Percentiles rank a stretch among this genome's conserved stretches.
Conservation (phyloP, 2,888 invertebrate species). For the Apodemia mormo region DNA sequence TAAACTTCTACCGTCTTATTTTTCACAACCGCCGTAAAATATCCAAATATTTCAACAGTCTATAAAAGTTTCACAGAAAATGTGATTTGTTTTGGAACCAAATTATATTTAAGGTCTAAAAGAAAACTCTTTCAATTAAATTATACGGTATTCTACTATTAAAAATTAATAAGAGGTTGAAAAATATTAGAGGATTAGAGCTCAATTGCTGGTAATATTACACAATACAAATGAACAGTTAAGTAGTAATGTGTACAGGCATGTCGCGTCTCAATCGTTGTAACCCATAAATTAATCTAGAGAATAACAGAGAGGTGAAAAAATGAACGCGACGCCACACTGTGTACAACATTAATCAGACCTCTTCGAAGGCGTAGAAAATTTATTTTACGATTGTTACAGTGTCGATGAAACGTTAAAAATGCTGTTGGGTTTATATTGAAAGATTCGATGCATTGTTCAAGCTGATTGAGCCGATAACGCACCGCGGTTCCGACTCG, state of each 20-base stretch:
- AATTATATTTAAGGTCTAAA: no score
- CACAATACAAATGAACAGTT: background rate
- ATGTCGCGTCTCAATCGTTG: constrained; percentile 46
- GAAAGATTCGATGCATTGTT: constrained; percentile 80
- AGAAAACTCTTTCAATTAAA: no score
- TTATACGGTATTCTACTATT: background rate
- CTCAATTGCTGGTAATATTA: background rate
- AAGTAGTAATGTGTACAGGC: background rate
- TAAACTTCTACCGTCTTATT: no score
- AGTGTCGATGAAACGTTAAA: constrained; percentile 79
- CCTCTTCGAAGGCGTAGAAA: constrained; percentile 78
- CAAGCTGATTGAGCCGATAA: constrained; percentile 73
- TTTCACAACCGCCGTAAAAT: no score
- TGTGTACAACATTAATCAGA: constrained; percentile 80
- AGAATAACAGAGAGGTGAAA: constrained; percentile 69
- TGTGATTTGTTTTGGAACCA: no score
- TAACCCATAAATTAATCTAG: constrained; percentile 71
- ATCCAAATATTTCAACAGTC: no score
- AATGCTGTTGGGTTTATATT: constrained; percentile 78
- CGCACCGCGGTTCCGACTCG: constrained; percentile 68
- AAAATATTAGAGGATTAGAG: no score
- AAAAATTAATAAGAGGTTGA: no score
- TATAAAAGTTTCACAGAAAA: no score
- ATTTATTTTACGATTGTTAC: constrained; percentile 81
- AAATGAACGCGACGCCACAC: constrained; percentile 68